Base-by-base conservation (phyloP, 2,888 invertebrate species). In the Sinodicranocentrus sp. region DNA sequence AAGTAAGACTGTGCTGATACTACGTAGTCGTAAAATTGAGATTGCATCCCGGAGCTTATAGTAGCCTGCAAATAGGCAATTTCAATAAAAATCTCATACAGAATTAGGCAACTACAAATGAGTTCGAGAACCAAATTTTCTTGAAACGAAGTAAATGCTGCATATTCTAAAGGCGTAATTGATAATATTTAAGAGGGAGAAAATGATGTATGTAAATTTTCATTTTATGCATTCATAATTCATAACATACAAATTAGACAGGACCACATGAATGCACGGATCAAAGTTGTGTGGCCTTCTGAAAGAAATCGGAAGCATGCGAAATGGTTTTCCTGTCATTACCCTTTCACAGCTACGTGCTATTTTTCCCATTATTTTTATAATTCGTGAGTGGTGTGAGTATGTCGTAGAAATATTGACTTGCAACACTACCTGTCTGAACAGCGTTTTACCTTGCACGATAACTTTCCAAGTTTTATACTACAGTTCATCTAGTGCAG, bases 231-330 rank as follows among this genome's bases (percentile, higher is more conserved):
- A 13, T 39, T 39, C 5, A 13, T 8, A 13, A 5, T 5, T 8
- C 39, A 39, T 39, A n/a, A n/a, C 3, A 52, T n/a, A 13, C 6
- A 52, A 13, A 17, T n/a, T 52, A 13, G 52, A 52, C n/a, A 52
- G 6, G 3, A 5, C n/a, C 10, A 5, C 17, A 52, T 6, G 5
- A 52, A 52, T 52, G n/a, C 39, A 39, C 13, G 5, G 52, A 52
- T 6, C n/a, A 6, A 5, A 13, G 52, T n/a, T 17, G 52, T 17
- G 17, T 52, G 52, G n/a, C 52, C 52, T 52, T 52, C 52, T 13
- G n/a, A 6, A n/a, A 10, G 52, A 52, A n/a, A n/a, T n/a, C 39
- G n/a, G n/a, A 52, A 52, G 39, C 52, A 52, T 52, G 52, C 52
- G 5, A 52, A 52, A 3, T n/a, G n/a, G 3, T 52, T n/a, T 52